Conservation (phyloP, 2,888 invertebrate genomes). For the Epistrophe grossulariae region DNA sequence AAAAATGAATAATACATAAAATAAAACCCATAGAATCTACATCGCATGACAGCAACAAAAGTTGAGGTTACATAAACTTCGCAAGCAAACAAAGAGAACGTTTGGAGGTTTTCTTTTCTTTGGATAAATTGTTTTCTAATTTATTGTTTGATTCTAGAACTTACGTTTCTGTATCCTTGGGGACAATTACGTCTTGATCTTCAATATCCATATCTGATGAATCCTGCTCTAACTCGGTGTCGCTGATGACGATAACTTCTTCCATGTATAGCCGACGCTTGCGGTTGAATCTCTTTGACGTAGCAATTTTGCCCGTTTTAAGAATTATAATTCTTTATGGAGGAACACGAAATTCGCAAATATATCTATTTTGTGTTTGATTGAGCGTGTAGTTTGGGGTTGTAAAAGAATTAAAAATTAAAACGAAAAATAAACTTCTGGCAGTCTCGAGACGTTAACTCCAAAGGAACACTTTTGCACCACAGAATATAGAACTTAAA, state of each 20-base stretch:
- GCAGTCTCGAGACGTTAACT: not conserved
- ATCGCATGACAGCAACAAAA: slow-evolving; percentile 27
- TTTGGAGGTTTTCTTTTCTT: not conserved
- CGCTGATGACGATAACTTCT: slow-evolving; percentile 78
- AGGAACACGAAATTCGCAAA: slow-evolving; percentile 47
- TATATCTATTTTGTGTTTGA: not conserved
- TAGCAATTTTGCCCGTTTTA: slow-evolving; percentile 56
- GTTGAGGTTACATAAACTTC: slow-evolving; percentile 30
- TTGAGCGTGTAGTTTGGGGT: slow-evolving; percentile 3
- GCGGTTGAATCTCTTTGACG: slow-evolving; percentile 50
- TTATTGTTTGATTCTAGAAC: slow-evolving; percentile 50
- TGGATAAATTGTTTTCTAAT: not conserved
- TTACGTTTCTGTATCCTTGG: slow-evolving; percentile 79
- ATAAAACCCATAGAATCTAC: slow-evolving; percentile 12
- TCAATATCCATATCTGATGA: slow-evolving; percentile 79
- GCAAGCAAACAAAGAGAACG: slow-evolving; percentile 12
- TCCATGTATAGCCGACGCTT: slow-evolving; percentile 77
- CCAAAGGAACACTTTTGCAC: slow-evolving; percentile 14
- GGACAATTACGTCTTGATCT: slow-evolving; percentile 77
- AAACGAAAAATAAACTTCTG: not conserved
- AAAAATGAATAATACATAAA: not conserved
- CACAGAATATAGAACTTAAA: slow-evolving; percentile 1
- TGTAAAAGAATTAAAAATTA: not conserved
- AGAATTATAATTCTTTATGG: not conserved
- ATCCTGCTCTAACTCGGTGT: slow-evolving; percentile 77